A percentile compares a stretch with the other conserved stretches of the same genome.
Evolutionary conservation across 2,888 invertebrate genomes (phyloP).

Genomic region (Meandrusa payeni): DNA sequence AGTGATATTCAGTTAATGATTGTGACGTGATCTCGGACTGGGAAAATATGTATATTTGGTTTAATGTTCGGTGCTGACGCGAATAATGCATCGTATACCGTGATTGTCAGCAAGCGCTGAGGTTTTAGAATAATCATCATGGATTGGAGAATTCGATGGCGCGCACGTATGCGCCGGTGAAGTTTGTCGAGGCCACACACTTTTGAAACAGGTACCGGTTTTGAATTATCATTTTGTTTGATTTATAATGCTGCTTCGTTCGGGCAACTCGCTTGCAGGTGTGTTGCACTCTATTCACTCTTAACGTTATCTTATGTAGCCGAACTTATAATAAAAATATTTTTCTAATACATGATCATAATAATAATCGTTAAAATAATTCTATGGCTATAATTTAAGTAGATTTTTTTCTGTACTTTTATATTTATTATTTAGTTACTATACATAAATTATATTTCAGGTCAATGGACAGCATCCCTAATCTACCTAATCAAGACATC

Average conservation of each 20-base stretch:
- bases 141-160: slow-evolving; percentile 64
- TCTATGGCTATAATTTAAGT: not conserved
- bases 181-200: slow-evolving; percentile 68
- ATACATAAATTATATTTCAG: slow-evolving; percentile 41
- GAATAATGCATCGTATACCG: slow-evolving; percentile 38
- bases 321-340: no score
- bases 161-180: slow-evolving; percentile 56
- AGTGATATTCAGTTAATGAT: slow-evolving; percentile 46
- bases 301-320: slow-evolving; percentile 11
- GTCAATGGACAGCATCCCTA: slow-evolving; percentile 46
- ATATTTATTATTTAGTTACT: not conserved
- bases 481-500: slow-evolving; percentile 17
- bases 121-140: slow-evolving; percentile 47
- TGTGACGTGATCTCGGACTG: slow-evolving; percentile 47
- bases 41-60: slow-evolving; percentile 47
- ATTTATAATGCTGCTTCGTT: slow-evolving; percentile 61
- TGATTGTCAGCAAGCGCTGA: slow-evolving; percentile 30
- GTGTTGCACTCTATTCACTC: slow-evolving; percentile 39
- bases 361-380: not conserved
- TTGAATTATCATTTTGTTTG: slow-evolving; percentile 77
- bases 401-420: slow-evolving; percentile 1
- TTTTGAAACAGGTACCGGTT: slow-evolving; percentile 79
- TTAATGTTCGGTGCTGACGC: slow-evolving; percentile 51
- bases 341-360: no score
- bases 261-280: slow-evolving; percentile 45